Base-by-base conservation (phyloP, 2,888 invertebrate genomes). In the Mythimna ferrago region DNA sequence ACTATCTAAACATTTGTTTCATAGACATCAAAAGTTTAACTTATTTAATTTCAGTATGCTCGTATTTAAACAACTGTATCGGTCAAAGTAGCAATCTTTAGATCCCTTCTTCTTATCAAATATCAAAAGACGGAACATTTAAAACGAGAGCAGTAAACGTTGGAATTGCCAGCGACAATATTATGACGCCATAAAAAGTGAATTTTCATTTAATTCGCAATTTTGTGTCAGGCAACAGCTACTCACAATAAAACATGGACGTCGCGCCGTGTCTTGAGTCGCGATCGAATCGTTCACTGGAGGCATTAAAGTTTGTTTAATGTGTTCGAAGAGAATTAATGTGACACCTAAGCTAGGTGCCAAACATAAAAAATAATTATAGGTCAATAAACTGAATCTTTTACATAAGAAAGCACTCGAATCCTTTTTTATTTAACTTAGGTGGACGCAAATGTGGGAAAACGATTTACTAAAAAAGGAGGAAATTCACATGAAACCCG, bases 121-220 rank as follows among this genome's bases (percentile, higher is more conserved):
- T 89, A 90, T 87, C 87, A 88, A 87, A 88, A 86, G 82, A 82
- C 85, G 80, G 77, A 84, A 88, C 88, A 89, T 87, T 92, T 90
- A 87, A 91, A 90, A 88, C 87, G 88, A 84, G 79, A 84, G 84
- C 87, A 88, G 86, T 91, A 89, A 92, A 92, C 90, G 88, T 85
- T 83, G 87, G 82, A 90, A 92, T 91, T 89, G 88, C 88, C 85
- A 86, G 88, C 88, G 89, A 88, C 87, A 86, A 90, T 90, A 90
- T 92, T 89, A 92, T 92, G 91, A 92, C 88, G 88, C 76, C 85
- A 90, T 93, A 93, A 93, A 90, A 91, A 89, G 88, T 83, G 89
- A 90, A 91, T 92, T 91, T 90, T 91, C 90, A 90, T 92, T 93
- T 92, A 93, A 93, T 92, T 93, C 89, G 90, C 90, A 89, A 91